phyloP scores from a whole-genome alignment of 2,797 vertebrate genomes.

The Leptatherina wallacei region DNA sequence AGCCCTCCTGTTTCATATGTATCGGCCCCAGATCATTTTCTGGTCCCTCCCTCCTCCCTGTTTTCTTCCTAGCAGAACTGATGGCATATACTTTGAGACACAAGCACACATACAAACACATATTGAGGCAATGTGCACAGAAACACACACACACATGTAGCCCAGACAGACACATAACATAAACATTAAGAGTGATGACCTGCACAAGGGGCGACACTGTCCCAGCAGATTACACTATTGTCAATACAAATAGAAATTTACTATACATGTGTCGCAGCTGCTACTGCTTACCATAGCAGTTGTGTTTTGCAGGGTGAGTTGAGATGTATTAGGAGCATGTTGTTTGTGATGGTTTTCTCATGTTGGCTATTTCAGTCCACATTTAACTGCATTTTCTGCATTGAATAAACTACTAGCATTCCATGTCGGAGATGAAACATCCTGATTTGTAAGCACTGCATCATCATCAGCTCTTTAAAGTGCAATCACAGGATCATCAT shows the following conservation, averaged over 20 bases:
- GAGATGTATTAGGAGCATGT: slow-evolving; percentile 64
- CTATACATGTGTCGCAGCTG: slow-evolving; percentile 78
- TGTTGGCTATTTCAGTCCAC: slow-evolving; percentile 38
- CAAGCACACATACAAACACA: slow-evolving; percentile 64
- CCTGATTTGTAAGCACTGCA: not conserved
- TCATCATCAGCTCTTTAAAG: slow-evolving; percentile 26
- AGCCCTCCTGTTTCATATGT: slow-evolving; percentile 99
- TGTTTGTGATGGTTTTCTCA: slow-evolving; percentile 61
- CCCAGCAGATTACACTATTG: slow-evolving; percentile 97
- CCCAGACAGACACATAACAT: slow-evolving; percentile 68
- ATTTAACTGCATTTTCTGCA: slow-evolving; percentile 32
- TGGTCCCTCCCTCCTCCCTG: slow-evolving; percentile 85
- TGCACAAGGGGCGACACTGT: slow-evolving; percentile 92
- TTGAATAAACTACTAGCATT: slow-evolving; percentile 32
- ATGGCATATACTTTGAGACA: slow-evolving; percentile 80
- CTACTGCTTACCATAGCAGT: slow-evolving; percentile 63
- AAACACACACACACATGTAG: slow-evolving; percentile 45
- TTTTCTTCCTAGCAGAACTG: slow-evolving; percentile 87
- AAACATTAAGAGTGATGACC: slow-evolving; percentile 98
- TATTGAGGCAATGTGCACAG: slow-evolving; percentile 47
- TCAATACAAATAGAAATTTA: slow-evolving; percentile 92
- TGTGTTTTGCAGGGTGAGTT: slow-evolving; percentile 62
- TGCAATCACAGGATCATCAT: slow-evolving; percentile 20
- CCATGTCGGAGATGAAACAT: not conserved
- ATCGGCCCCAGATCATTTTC: slow-evolving; percentile 95